Conservation (phyloP, 2,113 vertebrate genomes). For the Pygoscelis adeliae region DNA sequence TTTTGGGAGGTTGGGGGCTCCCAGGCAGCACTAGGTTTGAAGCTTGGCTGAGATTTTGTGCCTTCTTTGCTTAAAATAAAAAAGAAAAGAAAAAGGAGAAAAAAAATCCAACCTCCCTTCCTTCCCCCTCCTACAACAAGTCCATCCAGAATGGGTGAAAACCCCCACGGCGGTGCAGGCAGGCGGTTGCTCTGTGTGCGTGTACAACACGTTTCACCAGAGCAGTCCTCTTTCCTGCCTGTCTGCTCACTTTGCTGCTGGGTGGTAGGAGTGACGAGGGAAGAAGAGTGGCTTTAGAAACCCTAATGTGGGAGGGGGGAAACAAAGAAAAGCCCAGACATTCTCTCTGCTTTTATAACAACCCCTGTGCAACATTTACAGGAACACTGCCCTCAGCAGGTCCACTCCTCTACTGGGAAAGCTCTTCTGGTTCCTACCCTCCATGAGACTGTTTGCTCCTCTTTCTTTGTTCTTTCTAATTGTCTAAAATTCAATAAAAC, state of each 20-base stretch:
- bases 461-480: constrained; percentile 84
- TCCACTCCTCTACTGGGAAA: constrained; percentile 6
- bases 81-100: background rate
- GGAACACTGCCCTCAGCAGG: constrained; percentile 54
- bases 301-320: background rate
- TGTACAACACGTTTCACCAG: background rate
- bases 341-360: constrained; percentile 69
- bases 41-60: constrained; percentile 68
- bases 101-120: background rate
- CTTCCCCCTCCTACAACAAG: background rate
- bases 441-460: constrained; percentile 69
- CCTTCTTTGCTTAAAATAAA: constrained; percentile 56
- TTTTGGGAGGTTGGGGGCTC: background rate
- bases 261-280: background rate
- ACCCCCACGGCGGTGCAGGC: background rate
- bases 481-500: constrained; percentile 81
- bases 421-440: constrained; percentile 51
- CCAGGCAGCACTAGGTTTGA: constrained; percentile 26
- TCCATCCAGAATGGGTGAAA: background rate
- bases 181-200: background rate
- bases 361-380: constrained; percentile 54
- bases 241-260: background rate
- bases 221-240: background rate
- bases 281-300: constrained; percentile 32
- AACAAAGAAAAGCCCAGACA: constrained; percentile 7